Evolutionary conservation across 1,140 invertebrate species (phyloP).

Genomic region (Pseudobourletiella spinata): DNA sequence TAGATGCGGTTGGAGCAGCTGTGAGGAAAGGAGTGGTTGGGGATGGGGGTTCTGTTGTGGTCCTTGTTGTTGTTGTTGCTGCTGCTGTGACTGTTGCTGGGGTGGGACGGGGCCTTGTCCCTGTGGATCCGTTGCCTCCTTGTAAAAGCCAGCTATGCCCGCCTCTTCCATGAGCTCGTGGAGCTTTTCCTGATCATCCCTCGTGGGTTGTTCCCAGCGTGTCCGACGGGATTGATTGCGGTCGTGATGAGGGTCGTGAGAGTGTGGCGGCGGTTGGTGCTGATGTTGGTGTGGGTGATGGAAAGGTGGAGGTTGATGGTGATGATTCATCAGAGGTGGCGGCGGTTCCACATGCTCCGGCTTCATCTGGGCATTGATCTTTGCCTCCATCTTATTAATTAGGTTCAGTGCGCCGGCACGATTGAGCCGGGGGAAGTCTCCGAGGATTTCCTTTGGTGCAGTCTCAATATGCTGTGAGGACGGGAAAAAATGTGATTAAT

Average conservation of each 20-base stretch:
- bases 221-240: constrained; percentile 10
- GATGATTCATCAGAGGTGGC: not conserved
- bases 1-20: constrained; percentile 6
- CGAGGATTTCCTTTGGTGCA: constrained; percentile 78
- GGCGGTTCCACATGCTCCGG: constrained; percentile 5
- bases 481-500: no score
- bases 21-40: not conserved
- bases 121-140: constrained; percentile 2
- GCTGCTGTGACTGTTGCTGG: constrained; percentile 1
- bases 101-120: not conserved
- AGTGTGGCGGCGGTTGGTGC: not conserved
- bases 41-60: not conserved
- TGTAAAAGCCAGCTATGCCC: constrained; percentile 19
- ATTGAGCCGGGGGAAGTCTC: constrained; percentile 70
- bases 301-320: not conserved
- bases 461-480: constrained; percentile 69
- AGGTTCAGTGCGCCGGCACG: constrained; percentile 54
- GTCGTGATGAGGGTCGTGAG: not conserved
- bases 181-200: constrained; percentile 32
- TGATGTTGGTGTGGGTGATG: not conserved
- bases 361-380: constrained; percentile 13
- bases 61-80: constrained; percentile 6
- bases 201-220: constrained; percentile 33
- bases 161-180: constrained; percentile 36
- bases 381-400: constrained; percentile 32